phyloP scores from a whole-genome alignment of 1,140 invertebrate genomes.

The Uloborus diversus region DNA sequence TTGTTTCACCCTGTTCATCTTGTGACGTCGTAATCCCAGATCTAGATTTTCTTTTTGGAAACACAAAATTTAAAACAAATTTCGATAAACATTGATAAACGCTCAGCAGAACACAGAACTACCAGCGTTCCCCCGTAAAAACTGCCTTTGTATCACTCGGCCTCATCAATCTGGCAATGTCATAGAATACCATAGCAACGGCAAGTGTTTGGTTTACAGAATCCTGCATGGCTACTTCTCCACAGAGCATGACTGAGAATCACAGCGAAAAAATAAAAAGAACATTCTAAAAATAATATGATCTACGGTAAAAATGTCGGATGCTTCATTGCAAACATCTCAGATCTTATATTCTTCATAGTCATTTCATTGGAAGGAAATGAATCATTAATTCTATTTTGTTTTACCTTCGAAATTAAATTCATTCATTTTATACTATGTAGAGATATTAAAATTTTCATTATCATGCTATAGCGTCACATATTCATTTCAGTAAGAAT shows the following conservation, averaged over 20 bases:
- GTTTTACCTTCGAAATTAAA: not conserved
- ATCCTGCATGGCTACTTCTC: slow-evolving; percentile 50
- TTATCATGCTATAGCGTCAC: too few relatives aligned
- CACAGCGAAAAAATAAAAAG: not conserved
- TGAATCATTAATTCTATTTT: not conserved
- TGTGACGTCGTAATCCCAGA: too few relatives aligned
- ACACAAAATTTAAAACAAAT: not conserved
- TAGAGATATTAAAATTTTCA: not conserved
- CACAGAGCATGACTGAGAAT: slow-evolving; percentile 45
- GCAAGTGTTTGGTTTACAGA: slow-evolving; percentile 48
- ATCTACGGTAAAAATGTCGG: not conserved
- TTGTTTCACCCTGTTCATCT: too few relatives aligned
- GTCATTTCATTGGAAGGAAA: not conserved
- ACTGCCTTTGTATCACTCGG: slow-evolving; percentile 24
- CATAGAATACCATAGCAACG: slow-evolving; percentile 38
- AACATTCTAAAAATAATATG: slow-evolving; percentile 1
- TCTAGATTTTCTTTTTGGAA: too few relatives aligned
- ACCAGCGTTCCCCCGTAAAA: slow-evolving; percentile 5
- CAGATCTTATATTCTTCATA: not conserved
- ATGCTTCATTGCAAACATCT: not conserved
- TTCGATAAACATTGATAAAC: slow-evolving; percentile 6
- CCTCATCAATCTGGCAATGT: slow-evolving; percentile 39
- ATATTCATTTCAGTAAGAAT: too few relatives aligned
- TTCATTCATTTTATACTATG: not conserved
- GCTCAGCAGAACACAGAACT: not conserved